Evolutionary conservation across 2,888 invertebrate genomes (phyloP), one percentile per base, ranked within the genome.

Genomic region (Cephus pygmeus): DNA sequence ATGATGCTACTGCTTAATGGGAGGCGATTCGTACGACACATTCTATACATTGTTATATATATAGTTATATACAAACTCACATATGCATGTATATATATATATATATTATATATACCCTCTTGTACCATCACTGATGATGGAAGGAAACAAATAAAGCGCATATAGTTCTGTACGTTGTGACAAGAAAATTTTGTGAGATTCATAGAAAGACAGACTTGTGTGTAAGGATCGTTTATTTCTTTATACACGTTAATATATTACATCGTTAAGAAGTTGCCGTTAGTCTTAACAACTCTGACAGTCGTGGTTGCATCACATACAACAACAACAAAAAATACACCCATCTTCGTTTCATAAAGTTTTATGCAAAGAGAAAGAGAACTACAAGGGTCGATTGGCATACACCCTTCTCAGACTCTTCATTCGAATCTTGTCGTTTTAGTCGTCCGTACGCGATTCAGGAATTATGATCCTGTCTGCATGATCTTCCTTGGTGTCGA

Each of bases 221-320:
- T 23, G 56, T 56, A 56, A 56, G 31, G 71, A 81, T 82, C 40
- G 75, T 87, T 88, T 87, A 84, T 87, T 88, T 76, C 71, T 78
- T 76, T 84, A 82, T 85, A 85, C 83, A 84, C 83, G 83, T 82
- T 81, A 81, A 84, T 86, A 85, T 85, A 80, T 84, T 86, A 88
- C 86, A 87, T 86, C 84, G 85, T 84, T 86, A 85, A 85, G 86
- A 87, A 88, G 75, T 81, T 83, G 80, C 85, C 81, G 82, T 88
- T 84, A 81, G 82, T 88, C 56, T 76, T 79, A 82, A 83, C 81
- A 81, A 85, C 79, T 56, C 56, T 74, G 82, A 81, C 82, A 83
- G 79, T 78, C 78, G 77, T 82, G 77, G 79, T 80, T 80, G 76
- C 83, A 79, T 82, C 79, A 78, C 80, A 80, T 85, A 33, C 1